Evolutionary conservation across 1,140 invertebrate genomes (phyloP).

Genomic region (Drosophila watanabei): DNA sequence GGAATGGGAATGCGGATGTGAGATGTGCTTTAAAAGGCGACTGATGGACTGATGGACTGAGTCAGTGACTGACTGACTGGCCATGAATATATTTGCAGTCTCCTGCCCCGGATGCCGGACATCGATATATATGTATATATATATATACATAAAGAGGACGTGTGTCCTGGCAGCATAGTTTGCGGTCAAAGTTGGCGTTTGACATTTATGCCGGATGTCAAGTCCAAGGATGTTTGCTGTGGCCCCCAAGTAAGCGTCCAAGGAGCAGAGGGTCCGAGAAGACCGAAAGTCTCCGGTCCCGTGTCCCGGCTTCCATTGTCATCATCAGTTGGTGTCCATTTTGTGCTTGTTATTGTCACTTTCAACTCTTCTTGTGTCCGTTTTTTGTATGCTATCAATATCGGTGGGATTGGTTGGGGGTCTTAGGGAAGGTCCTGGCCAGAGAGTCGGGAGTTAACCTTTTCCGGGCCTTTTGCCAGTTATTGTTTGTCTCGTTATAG

Average conservation of each 20-base stretch:
- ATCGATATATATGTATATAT: slow-evolving; percentile 2
- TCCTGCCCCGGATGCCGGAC: not conserved
- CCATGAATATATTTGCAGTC: slow-evolving; percentile 71
- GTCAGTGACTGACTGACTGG: slow-evolving; percentile 13
- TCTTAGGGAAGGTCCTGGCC: slow-evolving; percentile 8
- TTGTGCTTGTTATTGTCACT: slow-evolving; percentile 75
- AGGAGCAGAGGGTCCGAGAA: slow-evolving; percentile 12
- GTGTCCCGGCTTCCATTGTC: slow-evolving; percentile 56
- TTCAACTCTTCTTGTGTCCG: slow-evolving; percentile 31
- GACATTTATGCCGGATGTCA: slow-evolving; percentile 84
- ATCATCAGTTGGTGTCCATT: slow-evolving; percentile 60
- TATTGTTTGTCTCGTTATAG: slow-evolving; percentile 56
- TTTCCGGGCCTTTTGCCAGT: slow-evolving; percentile 32
- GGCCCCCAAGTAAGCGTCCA: slow-evolving; percentile 13
- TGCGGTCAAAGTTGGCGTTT: slow-evolving; percentile 82
- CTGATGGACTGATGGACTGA: slow-evolving; percentile 26
- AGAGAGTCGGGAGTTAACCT: slow-evolving; percentile 46
- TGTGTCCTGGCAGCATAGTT: slow-evolving; percentile 37
- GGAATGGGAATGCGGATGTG: slow-evolving; percentile 6
- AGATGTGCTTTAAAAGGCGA: slow-evolving; percentile 22
- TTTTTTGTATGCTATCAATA: slow-evolving; percentile 60
- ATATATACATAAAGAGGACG: not conserved
- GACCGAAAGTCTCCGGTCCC: not conserved
- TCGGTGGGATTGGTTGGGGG: not conserved
- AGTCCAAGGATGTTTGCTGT: slow-evolving; percentile 21